A percentile compares a stretch with the other conserved stretches of the same genome.
These are phyloP conservation scores for Pomatostomus ruficeps DNA, from an alignment of 2,113 vertebrate genomes.

Conservation along the genomic window DNA sequence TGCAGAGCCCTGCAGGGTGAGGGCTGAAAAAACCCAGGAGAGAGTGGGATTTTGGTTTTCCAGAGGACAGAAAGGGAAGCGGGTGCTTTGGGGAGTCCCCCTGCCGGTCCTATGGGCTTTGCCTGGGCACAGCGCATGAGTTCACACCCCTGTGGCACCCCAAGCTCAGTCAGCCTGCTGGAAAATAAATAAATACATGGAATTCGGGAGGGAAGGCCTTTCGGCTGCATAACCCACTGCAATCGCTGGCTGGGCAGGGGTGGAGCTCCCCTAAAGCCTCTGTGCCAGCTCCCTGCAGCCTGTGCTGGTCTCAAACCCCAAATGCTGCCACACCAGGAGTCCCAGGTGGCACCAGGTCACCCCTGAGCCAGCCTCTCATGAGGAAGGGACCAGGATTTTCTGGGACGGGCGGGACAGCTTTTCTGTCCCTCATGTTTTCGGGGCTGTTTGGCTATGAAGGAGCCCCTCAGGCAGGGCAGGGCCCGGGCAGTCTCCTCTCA, in stretches of 20 bases:
- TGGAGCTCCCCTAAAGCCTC: neutral
- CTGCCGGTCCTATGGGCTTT: neutral
- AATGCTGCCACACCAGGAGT: rapidly evolving
- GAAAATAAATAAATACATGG: neutral
- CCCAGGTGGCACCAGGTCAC: neutral
- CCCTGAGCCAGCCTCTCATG: neutral
- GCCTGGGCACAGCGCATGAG: neutral
- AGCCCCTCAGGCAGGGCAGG: neutral
- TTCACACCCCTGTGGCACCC: rapidly evolving
- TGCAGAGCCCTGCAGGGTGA: neutral
- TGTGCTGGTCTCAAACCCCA: neutral
- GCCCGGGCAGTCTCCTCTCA: neutral
- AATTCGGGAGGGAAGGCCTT: neutral
- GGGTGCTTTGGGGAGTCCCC: neutral
- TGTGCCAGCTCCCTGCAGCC: neutral
- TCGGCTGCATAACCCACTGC: neutral
- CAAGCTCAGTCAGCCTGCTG: neutral
- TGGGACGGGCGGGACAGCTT: rapidly evolving
- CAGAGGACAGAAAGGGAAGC: neutral
- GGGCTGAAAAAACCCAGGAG: neutral
- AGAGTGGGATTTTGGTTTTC: neutral
- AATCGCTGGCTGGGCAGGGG: neutral
- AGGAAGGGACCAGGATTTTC: neutral
- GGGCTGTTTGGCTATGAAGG: neutral
- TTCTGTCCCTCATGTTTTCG: rapidly evolving